Percentiles rank a stretch among this genome's conserved stretches.
phyloP scores from a whole-genome alignment of 2,888 invertebrate species.

The Halictus ligatus region DNA sequence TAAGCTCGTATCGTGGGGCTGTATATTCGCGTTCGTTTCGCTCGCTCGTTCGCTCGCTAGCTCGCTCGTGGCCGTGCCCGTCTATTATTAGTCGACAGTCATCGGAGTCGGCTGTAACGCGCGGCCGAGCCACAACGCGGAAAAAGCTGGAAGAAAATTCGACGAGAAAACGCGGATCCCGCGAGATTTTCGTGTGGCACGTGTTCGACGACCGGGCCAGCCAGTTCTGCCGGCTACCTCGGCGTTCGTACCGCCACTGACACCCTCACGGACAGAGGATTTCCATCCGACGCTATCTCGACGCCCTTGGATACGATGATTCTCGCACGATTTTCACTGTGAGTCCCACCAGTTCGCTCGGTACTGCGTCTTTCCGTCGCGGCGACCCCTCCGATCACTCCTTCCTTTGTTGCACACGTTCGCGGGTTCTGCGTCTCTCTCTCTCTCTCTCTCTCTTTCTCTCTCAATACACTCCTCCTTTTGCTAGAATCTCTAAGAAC shows the following conservation, averaged over 20 bases:
- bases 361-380: slow-evolving; percentile 27
- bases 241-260: slow-evolving; percentile 24
- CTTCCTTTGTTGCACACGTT: slow-evolving; percentile 1
- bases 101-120: slow-evolving; percentile 75
- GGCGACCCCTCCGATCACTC: background rate
- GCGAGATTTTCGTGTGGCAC: slow-evolving; percentile 46
- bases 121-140: slow-evolving; percentile 65
- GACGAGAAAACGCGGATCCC: slow-evolving; percentile 43
- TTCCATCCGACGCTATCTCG: slow-evolving; percentile 44
- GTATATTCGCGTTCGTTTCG: slow-evolving; percentile 58
- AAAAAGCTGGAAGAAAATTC: slow-evolving; percentile 65
- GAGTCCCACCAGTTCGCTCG: slow-evolving; percentile 65
- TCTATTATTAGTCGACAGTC: slow-evolving; percentile 83
- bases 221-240: background rate
- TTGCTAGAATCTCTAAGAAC: background rate
- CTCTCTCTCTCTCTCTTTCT: background rate
- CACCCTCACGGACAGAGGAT: slow-evolving; percentile 20
- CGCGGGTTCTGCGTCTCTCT: background rate
- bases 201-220: slow-evolving; percentile 24
- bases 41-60: slow-evolving; percentile 53
- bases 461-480: background rate
- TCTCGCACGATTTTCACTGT: slow-evolving; percentile 78
- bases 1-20: slow-evolving; percentile 49
- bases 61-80: slow-evolving; percentile 69
- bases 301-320: slow-evolving; percentile 76